A percentile compares a stretch with the other conserved stretches of the same genome.
Conservation (phyloP, 2,797 vertebrate genomes). For the Melopsittacus undulatus region DNA sequence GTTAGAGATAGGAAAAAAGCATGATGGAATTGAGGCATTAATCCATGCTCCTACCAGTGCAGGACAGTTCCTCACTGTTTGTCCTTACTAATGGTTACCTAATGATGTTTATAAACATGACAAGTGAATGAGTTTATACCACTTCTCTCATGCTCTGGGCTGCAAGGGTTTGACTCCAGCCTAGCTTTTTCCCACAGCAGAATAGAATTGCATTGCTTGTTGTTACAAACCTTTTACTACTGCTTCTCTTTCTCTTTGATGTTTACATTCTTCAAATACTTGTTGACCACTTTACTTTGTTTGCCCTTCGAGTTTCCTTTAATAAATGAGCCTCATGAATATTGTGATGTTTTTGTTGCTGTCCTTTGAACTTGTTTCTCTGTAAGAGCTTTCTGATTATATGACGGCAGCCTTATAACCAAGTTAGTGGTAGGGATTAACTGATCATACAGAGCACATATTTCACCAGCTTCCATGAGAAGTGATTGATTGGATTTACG, state of each 20-base stretch:
- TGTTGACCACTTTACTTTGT: conserved; percentile 21
- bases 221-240: neutral
- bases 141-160: neutral
- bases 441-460: neutral
- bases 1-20: neutral
- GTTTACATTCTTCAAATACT: conserved; percentile 44
- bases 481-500: neutral
- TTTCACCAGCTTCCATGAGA: neutral
- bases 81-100: neutral
- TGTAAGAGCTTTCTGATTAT: neutral
- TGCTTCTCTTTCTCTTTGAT: neutral
- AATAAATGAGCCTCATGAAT: neutral
- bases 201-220: neutral
- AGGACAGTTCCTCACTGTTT: neutral
- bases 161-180: neutral
- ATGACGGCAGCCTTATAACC: neutral
- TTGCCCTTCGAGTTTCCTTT: conserved; percentile 11
- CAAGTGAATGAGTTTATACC: neutral
- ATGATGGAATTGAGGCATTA: neutral
- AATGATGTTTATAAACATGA: neutral
- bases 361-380: neutral
- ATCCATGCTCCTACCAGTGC: neutral
- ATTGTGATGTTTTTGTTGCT: neutral
- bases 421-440: neutral
- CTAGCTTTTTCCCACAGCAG: neutral